These are phyloP conservation scores for Muntiacus muntjak DNA, from an alignment of 2,113 vertebrate species.

Conservation along the genomic window DNA sequence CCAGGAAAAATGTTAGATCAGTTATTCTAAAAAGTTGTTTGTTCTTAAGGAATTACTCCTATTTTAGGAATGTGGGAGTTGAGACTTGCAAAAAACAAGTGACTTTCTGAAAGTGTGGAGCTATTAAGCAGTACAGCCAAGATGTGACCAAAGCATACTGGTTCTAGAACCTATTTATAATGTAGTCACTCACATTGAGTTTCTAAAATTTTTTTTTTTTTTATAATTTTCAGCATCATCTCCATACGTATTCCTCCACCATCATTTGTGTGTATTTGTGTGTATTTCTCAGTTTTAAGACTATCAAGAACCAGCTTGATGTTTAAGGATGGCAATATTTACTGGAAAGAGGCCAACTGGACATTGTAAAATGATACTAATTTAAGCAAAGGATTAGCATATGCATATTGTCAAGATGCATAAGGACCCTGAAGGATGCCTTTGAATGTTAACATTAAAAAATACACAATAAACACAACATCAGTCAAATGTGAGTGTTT, in stretches of 20 bases:
- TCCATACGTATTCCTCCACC: fast-evolving
- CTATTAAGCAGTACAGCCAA: not conserved
- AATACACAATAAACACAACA: conserved; percentile 2
- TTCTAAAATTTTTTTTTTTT: not conserved
- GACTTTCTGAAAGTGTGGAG: not conserved
- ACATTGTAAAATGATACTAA: not conserved
- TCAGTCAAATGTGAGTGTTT: conserved; percentile 38
- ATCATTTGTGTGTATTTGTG: not conserved
- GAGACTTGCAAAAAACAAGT: not conserved
- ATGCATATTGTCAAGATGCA: not conserved
- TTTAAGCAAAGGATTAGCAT: conserved; percentile 5
- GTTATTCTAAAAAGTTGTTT: not conserved
- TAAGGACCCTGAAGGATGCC: not conserved
- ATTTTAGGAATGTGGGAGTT: not conserved
- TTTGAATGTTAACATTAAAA: conserved; percentile 36
- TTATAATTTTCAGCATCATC: not conserved
- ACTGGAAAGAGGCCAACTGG: not conserved
- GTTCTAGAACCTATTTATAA: not conserved
- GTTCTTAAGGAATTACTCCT: not conserved
- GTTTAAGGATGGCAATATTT: not conserved
- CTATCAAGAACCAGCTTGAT: not conserved
- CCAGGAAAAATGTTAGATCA: not conserved
- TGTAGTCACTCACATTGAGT: not conserved
- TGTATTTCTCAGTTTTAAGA: not conserved
- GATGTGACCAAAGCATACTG: not conserved